Conservation (phyloP, 2,797 vertebrate species). For the Argya squamiceps region DNA sequence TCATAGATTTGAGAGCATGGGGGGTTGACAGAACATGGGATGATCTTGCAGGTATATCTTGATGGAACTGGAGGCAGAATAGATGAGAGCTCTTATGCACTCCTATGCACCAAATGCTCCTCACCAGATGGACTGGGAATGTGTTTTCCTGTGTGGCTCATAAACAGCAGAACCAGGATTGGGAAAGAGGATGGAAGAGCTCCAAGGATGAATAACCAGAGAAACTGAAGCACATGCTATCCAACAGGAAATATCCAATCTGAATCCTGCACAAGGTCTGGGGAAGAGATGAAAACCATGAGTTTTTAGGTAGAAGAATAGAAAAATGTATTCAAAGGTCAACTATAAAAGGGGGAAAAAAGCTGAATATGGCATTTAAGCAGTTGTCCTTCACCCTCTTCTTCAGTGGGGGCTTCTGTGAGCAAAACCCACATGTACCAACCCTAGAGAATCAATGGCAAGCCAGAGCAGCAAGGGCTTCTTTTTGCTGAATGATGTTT, state of each 20-base stretch:
- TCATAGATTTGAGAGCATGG: background rate
- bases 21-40: background rate
- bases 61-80: background rate
- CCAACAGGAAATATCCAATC: background rate
- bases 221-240: background rate
- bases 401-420: background rate
- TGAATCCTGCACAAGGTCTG: background rate
- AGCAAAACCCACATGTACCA: background rate
- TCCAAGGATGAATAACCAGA: conserved; percentile 26
- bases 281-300: background rate
- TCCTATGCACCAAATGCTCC: background rate
- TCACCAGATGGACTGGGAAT: background rate
- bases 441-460: background rate
- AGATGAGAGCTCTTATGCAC: background rate
- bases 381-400: background rate
- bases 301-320: background rate
- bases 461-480: background rate
- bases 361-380: background rate
- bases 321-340: background rate
- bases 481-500: background rate
- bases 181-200: conserved; percentile 4
- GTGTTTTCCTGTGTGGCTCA: background rate
- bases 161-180: background rate
- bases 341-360: background rate
- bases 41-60: background rate